Evolutionary conservation across 2,113 vertebrate genomes (phyloP).

Genomic region (Bostrychus sinensis): DNA sequence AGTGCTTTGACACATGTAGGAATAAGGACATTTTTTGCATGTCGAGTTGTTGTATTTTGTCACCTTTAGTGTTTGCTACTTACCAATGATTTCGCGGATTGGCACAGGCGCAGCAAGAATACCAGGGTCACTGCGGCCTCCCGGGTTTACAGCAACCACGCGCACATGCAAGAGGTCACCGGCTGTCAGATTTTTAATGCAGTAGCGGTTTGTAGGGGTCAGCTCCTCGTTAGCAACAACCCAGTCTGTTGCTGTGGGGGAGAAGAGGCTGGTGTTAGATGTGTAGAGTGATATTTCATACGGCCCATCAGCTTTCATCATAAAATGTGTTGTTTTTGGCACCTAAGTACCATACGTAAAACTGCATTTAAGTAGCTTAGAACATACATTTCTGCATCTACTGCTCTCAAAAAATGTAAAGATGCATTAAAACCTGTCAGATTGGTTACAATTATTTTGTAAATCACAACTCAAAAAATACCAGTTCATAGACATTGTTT

Average conservation of each 20-base stretch:
- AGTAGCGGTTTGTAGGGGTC: constrained; percentile 78
- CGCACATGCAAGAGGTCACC: constrained; percentile 84
- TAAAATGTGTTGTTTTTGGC: too few species aligned
- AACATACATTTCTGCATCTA: too few species aligned
- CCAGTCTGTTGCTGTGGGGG: constrained; percentile 84
- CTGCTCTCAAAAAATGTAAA: too few species aligned
- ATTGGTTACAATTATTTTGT: too few species aligned
- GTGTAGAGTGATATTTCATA: too few species aligned
- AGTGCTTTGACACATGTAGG: neutral
- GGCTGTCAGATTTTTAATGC: constrained; percentile 76
- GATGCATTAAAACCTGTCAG: too few species aligned
- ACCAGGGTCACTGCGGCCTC: constrained; percentile 75
- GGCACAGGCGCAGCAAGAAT: constrained; percentile 79
- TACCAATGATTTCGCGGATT: constrained; percentile 84
- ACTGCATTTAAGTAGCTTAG: too few species aligned
- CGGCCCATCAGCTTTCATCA: too few species aligned
- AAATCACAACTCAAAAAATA: too few species aligned
- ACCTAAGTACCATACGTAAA: too few species aligned
- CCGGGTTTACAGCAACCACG: constrained; percentile 82
- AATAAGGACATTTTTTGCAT: neutral
- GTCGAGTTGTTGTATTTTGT: neutral
- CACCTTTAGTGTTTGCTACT: constrained; percentile 42
- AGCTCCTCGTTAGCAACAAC: constrained; percentile 80
- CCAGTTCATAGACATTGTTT: too few species aligned
- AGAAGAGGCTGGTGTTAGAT: neutral